phyloP scores from a whole-genome alignment of 2,888 invertebrate genomes.

The Xanthia togata region DNA sequence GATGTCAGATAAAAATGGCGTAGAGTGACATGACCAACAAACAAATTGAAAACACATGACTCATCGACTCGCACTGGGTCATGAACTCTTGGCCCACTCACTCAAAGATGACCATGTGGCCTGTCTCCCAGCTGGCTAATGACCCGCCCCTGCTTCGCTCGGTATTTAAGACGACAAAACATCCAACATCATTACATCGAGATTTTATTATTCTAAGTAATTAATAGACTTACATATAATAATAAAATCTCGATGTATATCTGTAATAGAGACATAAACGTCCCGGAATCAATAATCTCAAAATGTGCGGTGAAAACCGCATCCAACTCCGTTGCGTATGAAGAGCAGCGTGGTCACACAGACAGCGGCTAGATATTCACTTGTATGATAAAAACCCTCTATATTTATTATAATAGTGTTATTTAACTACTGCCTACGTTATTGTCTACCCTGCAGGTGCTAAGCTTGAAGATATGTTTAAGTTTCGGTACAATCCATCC shows the following conservation, averaged over 20 bases:
- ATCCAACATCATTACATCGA: too few species aligned
- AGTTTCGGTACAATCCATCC: conserved; percentile 49
- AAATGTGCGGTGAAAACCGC: not conserved
- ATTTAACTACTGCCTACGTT: conserved; percentile 38
- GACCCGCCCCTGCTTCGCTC: not conserved
- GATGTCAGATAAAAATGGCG: not conserved
- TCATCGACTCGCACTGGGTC: too few species aligned
- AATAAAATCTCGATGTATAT: too few species aligned
- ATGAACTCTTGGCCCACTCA: not conserved
- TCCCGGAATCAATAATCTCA: not conserved
- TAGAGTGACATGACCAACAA: not conserved
- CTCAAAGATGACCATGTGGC: not conserved
- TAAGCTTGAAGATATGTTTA: conserved; percentile 44
- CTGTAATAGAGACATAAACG: too few species aligned
- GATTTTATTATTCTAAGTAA: not conserved
- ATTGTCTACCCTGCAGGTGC: conserved; percentile 54
- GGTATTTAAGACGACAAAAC: not conserved
- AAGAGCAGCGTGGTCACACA: not conserved
- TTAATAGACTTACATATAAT: too few species aligned
- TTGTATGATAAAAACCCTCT: conserved; percentile 1
- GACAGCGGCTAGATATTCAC: not conserved
- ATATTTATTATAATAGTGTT: conserved; percentile 16
- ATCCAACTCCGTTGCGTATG: not conserved
- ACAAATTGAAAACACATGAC: not conserved
- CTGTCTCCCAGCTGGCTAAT: not conserved